A percentile compares a stretch with the other conserved stretches of the same genome.
phyloP scores from a whole-genome alignment of 2,113 vertebrate species.

The Cyprinodon brontotheroides region DNA sequence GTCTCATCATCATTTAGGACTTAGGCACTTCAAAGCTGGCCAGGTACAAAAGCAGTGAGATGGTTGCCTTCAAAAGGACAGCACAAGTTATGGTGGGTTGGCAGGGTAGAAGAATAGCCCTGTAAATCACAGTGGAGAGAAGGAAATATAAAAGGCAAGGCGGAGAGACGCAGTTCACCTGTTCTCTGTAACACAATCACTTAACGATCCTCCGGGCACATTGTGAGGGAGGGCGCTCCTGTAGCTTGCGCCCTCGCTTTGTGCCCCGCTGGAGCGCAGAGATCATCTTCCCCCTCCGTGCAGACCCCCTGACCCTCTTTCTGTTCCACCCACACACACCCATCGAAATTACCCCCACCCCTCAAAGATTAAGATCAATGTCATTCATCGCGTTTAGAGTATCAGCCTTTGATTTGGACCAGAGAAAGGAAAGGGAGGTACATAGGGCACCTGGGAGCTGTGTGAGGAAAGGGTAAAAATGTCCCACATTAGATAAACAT shows the following conservation, averaged over 20 bases:
- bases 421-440: slow-evolving; percentile 76
- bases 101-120: slow-evolving; percentile 65
- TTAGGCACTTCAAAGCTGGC: slow-evolving; percentile 75
- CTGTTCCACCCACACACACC: slow-evolving; percentile 79
- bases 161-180: slow-evolving; percentile 77
- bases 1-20: slow-evolving; percentile 78
- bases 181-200: slow-evolving; percentile 81
- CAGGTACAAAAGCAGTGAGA: slow-evolving; percentile 71
- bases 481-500: slow-evolving; percentile 44
- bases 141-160: slow-evolving; percentile 69
- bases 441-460: slow-evolving; percentile 68
- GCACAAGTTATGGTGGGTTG: slow-evolving; percentile 66
- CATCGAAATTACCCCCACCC: slow-evolving; percentile 71
- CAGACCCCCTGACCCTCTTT: slow-evolving; percentile 79
- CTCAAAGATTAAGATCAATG: slow-evolving; percentile 81
- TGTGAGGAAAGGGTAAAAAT: slow-evolving; percentile 65
- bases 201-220: slow-evolving; percentile 71
- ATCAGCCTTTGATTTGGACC: slow-evolving; percentile 82
- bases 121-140: slow-evolving; percentile 74
- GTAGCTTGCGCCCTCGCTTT: slow-evolving; percentile 68
- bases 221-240: slow-evolving; percentile 66
- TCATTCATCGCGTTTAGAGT: slow-evolving; percentile 76
- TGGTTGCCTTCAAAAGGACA: slow-evolving; percentile 77
- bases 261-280: slow-evolving; percentile 66
- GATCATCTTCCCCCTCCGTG: slow-evolving; percentile 81